phyloP scores from a whole-genome alignment of 2,888 invertebrate genomes.

The Leptinotarsa haldemani region DNA sequence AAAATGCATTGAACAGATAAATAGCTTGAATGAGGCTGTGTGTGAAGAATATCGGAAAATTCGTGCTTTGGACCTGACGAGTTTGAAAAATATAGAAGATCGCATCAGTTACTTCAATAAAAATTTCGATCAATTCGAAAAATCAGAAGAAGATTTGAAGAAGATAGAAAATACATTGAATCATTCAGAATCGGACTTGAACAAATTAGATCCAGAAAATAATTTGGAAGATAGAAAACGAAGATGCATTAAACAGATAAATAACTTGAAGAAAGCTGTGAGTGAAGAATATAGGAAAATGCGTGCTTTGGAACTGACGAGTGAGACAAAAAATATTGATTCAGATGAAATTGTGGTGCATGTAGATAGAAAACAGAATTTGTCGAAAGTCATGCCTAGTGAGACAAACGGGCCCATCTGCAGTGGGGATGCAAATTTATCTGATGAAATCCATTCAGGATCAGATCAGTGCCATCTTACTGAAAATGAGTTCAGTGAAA shows the following conservation, averaged over 20 bases:
- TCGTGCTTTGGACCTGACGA: too few relatives aligned
- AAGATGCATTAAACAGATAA: background rate
- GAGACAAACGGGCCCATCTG: background rate
- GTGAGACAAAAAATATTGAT: too few relatives aligned
- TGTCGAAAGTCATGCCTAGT: background rate
- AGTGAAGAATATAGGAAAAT: background rate
- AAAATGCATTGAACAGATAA: background rate
- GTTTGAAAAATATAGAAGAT: slow-evolving; percentile 7
- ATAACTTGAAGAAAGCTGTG: background rate
- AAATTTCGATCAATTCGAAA: background rate
- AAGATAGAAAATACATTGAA: background rate
- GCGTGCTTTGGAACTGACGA: too few relatives aligned
- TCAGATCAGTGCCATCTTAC: background rate
- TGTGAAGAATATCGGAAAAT: background rate
- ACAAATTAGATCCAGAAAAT: background rate
- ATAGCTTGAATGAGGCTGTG: background rate
- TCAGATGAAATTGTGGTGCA: background rate
- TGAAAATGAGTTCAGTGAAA: background rate
- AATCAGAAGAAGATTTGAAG: background rate
- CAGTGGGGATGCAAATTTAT: background rate
- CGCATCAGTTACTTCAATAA: background rate
- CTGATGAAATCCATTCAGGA: background rate
- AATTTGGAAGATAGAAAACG: background rate
- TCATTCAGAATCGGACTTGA: background rate
- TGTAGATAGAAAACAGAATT: background rate